phyloP scores from a whole-genome alignment of 2,888 invertebrate species.

The Thalpophila matura region DNA sequence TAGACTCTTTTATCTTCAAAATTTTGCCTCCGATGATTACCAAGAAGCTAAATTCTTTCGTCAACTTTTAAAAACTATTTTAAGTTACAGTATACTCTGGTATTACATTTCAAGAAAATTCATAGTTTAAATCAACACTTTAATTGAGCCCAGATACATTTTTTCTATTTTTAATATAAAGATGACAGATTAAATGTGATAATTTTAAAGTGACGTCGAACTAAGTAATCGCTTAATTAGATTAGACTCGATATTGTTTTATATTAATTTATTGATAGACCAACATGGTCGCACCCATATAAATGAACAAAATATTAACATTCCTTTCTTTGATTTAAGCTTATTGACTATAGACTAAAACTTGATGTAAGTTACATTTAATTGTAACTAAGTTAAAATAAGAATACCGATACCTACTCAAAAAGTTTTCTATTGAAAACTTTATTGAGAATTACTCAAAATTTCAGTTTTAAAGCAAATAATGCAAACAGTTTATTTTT shows the following conservation, averaged over 20 bases:
- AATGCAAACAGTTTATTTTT: too few relatives aligned
- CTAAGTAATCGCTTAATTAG: slow-evolving; percentile 55
- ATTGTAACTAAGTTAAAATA: too few relatives aligned
- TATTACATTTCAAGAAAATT: slow-evolving; percentile 1
- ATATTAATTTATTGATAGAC: slow-evolving; percentile 31
- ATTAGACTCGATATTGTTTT: slow-evolving; percentile 51
- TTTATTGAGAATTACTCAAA: too few relatives aligned
- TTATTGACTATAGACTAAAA: background rate
- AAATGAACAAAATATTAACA: background rate
- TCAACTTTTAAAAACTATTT: slow-evolving; percentile 45
- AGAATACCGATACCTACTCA: too few relatives aligned
- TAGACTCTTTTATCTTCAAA: slow-evolving; percentile 28
- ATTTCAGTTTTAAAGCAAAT: too few relatives aligned
- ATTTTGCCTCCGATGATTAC: slow-evolving; percentile 32
- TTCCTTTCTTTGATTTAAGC: background rate
- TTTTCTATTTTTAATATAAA: slow-evolving; percentile 19
- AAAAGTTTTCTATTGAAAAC: too few relatives aligned
- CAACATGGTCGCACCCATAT: slow-evolving; percentile 24
- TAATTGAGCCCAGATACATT: slow-evolving; percentile 6
- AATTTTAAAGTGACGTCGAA: slow-evolving; percentile 43
- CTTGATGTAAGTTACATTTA: too few relatives aligned
- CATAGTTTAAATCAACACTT: slow-evolving; percentile 15
- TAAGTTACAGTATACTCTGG: slow-evolving; percentile 18
- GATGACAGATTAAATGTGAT: slow-evolving; percentile 39
- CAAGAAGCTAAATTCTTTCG: slow-evolving; percentile 31